Evolutionary conservation across 2,888 invertebrate genomes (phyloP).

Genomic region (Helobdella robusta): DNA sequence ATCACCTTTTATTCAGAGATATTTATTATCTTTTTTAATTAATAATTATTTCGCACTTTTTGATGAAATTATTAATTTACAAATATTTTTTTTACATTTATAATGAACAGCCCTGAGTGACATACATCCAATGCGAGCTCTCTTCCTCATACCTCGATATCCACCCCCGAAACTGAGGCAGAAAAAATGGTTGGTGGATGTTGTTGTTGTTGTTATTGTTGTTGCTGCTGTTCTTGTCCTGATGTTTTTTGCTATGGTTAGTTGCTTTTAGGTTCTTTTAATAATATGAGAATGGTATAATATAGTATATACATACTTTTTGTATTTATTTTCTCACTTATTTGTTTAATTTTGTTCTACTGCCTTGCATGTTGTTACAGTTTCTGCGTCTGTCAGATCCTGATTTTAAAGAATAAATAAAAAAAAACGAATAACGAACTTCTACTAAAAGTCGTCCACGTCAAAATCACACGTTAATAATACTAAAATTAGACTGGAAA

Average conservation of each 20-base stretch:
- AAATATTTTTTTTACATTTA: slow-evolving; percentile 33
- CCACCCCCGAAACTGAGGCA: slow-evolving; percentile 89
- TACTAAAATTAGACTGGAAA: too few relatives aligned
- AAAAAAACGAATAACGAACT: too few relatives aligned
- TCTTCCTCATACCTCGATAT: slow-evolving; percentile 95
- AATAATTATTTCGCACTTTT: not conserved
- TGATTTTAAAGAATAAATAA: too few relatives aligned
- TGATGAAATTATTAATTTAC: not conserved
- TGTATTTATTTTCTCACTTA: too few relatives aligned
- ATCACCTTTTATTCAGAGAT: not conserved
- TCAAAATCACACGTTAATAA: too few relatives aligned
- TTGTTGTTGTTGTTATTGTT: not conserved
- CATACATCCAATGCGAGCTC: slow-evolving; percentile 97
- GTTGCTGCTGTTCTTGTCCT: not conserved
- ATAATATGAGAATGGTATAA: not conserved
- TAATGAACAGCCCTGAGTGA: slow-evolving; percentile 88
- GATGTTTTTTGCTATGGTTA: not conserved
- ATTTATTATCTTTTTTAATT: not conserved
- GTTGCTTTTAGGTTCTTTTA: too few relatives aligned
- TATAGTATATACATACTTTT: too few relatives aligned
- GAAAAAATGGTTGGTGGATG: slow-evolving; percentile 68
- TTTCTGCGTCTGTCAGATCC: too few relatives aligned
- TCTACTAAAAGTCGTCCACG: too few relatives aligned
- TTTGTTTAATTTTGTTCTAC: too few relatives aligned
- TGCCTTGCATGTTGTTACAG: too few relatives aligned